Percentiles rank a stretch among this genome's conserved stretches.
Evolutionary conservation across 2,797 vertebrate species (phyloP).

Genomic region (Karalla daura): DNA sequence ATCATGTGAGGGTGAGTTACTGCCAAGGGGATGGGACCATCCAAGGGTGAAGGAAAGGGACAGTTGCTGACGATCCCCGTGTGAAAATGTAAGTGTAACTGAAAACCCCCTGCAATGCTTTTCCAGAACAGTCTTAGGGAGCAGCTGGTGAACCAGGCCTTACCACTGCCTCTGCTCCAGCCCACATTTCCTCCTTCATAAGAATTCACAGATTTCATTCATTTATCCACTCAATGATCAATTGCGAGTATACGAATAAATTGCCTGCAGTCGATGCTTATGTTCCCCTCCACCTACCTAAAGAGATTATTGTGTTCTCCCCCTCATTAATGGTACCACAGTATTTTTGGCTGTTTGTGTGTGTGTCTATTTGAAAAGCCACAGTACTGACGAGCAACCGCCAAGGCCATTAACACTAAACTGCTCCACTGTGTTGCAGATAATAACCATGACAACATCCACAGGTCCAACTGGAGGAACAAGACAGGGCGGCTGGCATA

Average conservation of each 20-base stretch:
- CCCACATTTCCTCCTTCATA: neutral
- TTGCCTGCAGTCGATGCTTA: neutral
- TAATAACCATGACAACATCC: slow-evolving; percentile 79
- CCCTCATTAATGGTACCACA: slow-evolving; percentile 46
- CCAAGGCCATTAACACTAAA: slow-evolving; percentile 59
- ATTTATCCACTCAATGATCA: slow-evolving; percentile 23
- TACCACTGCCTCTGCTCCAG: neutral
- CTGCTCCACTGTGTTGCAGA: slow-evolving; percentile 59
- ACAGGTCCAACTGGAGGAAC: slow-evolving; percentile 26
- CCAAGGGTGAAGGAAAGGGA: slow-evolving; percentile 26
- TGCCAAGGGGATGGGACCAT: slow-evolving; percentile 2
- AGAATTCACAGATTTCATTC: slow-evolving; percentile 26
- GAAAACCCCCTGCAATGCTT: slow-evolving; percentile 42
- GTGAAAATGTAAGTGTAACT: slow-evolving; percentile 66
- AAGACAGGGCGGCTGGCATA: slow-evolving; percentile 16
- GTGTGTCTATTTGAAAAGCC: slow-evolving; percentile 60
- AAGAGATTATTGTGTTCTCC: slow-evolving; percentile 42
- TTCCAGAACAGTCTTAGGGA: slow-evolving; percentile 58
- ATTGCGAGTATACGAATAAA: slow-evolving; percentile 30
- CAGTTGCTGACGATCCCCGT: slow-evolving; percentile 64
- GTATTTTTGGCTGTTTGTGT: slow-evolving; percentile 55
- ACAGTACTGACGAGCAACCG: slow-evolving; percentile 50
- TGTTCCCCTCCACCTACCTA: slow-evolving; percentile 52
- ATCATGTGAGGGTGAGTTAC: slow-evolving; percentile 25
- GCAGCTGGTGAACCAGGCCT: slow-evolving; percentile 5